Percentiles rank a stretch among this genome's conserved stretches.
Evolutionary conservation across 2,113 vertebrate species (phyloP).

Genomic region (Tiliqua scincoides): DNA sequence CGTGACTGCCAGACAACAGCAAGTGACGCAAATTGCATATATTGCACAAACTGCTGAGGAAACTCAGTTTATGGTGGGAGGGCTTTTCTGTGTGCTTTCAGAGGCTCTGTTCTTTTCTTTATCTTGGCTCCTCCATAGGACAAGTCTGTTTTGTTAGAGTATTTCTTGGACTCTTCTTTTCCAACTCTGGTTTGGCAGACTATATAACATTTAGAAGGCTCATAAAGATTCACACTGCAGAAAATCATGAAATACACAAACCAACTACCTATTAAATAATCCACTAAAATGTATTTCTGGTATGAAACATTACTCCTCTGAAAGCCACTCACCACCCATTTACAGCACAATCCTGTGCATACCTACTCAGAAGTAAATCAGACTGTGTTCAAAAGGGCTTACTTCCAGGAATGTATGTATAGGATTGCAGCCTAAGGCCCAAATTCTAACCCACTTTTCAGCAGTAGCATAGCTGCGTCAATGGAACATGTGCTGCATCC

Average conservation of each 20-base stretch:
- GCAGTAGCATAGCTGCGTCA: no score
- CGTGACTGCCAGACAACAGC: slow-evolving; percentile 54
- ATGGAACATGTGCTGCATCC: no score
- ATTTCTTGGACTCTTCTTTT: slow-evolving; percentile 12
- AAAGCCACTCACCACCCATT: neutral
- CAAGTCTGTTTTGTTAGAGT: neutral
- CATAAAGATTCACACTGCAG: neutral
- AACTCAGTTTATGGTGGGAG: slow-evolving; percentile 38
- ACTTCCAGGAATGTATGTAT: no score
- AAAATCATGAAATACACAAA: neutral
- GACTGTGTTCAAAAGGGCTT: no score
- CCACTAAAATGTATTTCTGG: neutral
- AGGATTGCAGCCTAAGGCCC: no score
- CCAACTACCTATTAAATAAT: neutral
- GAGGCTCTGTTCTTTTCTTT: slow-evolving; percentile 26
- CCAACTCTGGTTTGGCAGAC: neutral
- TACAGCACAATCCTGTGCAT: no score
- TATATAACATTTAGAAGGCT: neutral
- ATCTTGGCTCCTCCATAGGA: slow-evolving; percentile 9
- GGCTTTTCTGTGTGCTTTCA: slow-evolving; percentile 18
- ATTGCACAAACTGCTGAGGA: slow-evolving; percentile 52
- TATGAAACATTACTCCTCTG: neutral
- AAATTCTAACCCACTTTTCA: no score
- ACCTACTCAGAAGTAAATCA: no score
- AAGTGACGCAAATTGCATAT: slow-evolving; percentile 46